Base-by-base conservation (phyloP, 2,888 invertebrate species). In the Mesodorylaimus sp. region DNA sequence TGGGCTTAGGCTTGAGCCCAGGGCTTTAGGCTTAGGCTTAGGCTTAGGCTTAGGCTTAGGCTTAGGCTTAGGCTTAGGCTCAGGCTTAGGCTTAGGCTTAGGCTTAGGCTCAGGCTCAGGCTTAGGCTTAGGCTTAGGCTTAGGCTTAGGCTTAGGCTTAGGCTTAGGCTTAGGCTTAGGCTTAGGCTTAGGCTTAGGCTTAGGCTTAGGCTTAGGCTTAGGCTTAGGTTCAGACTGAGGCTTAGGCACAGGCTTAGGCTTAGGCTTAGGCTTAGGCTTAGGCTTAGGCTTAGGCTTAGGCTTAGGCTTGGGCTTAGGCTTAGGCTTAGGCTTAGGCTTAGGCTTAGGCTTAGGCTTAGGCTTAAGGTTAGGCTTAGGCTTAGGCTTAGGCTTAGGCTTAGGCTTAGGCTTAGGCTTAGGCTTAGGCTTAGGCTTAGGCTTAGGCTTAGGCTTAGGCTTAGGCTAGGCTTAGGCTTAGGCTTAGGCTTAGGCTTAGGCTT, bases 361-460 rank as follows among this genome's bases (percentile, higher is more conserved):
- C 53, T 52, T 38, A 52, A 42, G 24, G 32, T 51, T 39, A 45
- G 50, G 21, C 54, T 54, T 53, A 54, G 53, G 45, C 53, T 54
- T 48, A 51, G 50, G n/a, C n/a, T 50, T 37, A 50, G 54, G 50
- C 47, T 37, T 48, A 51, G 54, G 48, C 39, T 50, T 48, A 55
- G 52, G 55, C 51, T 46, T 53, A 53, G 25, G 44, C 54, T 53
- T 47, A 52, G 53, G 25, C 52, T 50, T 54, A 52, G 53, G 32
- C 53, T 53, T 26, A 54, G 44, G 28, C 53, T 53, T 27, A 52
- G 48, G 24, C 52, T 53, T 25, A 54, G 48, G 28, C 52, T 53
- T 25, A 52, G 48, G 28, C 53, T 48, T 29, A 52, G 47, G 21
- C 53, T 48, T 46, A 52, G 25, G 28, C 53, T 51, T 26, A 52